Conservation (phyloP, 2,888 invertebrate genomes). For the Nematopogon swammerdamellus region DNA sequence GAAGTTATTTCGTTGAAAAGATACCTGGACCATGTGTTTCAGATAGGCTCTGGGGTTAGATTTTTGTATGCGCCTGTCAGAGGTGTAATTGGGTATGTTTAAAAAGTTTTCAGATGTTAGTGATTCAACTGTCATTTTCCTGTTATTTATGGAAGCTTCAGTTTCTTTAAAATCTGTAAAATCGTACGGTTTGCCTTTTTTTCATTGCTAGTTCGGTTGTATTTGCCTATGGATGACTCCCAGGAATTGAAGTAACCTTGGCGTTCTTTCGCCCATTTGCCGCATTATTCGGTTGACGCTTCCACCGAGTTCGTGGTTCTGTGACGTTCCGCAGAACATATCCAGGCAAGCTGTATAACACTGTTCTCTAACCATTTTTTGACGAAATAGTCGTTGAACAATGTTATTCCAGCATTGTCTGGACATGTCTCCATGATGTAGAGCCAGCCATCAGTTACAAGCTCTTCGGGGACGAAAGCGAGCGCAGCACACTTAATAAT, state of each 20-base stretch:
- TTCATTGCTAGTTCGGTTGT: too few relatives aligned
- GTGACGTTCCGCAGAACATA: constrained; percentile 1
- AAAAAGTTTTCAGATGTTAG: constrained; percentile 10
- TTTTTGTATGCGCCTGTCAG: constrained; percentile 13
- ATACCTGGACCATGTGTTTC: constrained; percentile 12
- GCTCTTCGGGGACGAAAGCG: background rate
- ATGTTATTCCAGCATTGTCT: background rate
- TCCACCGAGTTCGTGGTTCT: background rate
- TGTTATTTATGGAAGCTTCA: constrained; percentile 11
- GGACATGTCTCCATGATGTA: constrained; percentile 1
- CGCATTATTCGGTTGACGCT: too few relatives aligned
- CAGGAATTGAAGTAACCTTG: too few relatives aligned
- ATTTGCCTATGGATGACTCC: too few relatives aligned
- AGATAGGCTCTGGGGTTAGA: constrained; percentile 14
- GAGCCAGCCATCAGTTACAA: background rate
- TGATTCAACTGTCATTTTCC: constrained; percentile 3
- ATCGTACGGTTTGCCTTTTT: constrained; percentile 10
- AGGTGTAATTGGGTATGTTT: constrained; percentile 11
- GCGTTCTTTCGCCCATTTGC: too few relatives aligned
- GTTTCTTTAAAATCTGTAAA: constrained; percentile 13
- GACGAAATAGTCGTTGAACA: constrained; percentile 1
- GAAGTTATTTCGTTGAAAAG: constrained; percentile 9
- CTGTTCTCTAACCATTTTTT: constrained; percentile 1
- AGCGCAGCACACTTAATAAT: background rate
- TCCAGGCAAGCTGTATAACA: background rate